Evolutionary conservation across 2,888 invertebrate genomes (phyloP), one percentile per base, ranked within the genome.

Genomic region (Tinea trinotella): DNA sequence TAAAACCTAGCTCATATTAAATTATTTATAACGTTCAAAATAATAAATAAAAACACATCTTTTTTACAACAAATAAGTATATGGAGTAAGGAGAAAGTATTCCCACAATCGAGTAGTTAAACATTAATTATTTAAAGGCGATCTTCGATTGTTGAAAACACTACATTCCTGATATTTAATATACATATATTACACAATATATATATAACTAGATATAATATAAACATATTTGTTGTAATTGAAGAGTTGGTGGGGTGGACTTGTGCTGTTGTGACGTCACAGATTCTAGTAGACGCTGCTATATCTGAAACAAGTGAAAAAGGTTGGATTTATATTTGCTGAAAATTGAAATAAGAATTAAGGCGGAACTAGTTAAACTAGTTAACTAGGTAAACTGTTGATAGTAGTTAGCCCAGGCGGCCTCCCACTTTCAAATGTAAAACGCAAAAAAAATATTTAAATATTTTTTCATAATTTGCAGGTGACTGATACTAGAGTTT

Each of bases 271-370:
- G 46, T 4, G 4, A 19, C 18, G 46, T 9, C 10, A 9, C 7
- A 10, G 18, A 19, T 19, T 5, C 24, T 50, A 24, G 24, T 15
- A 20, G n/a, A 15, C 50, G 24, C 24, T 50, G 50, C 24, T 24
- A 12, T 15, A 50, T 24, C 50, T 50, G 50, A 24, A 50, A 50
- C 50, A 50, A 50, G 1, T 12, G 50, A 50, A 13, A 50, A 24
- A n/a, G n/a, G n/a, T n/a, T n/a, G n/a, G n/a, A n/a, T n/a, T n/a
- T n/a, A n/a, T n/a, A n/a, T n/a, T n/a, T n/a, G n/a, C n/a, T n/a
- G n/a, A n/a, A n/a, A n/a, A n/a, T n/a, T n/a, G n/a, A n/a, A n/a
- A n/a, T n/a, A n/a, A n/a, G n/a, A n/a, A n/a, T n/a, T n/a, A n/a
- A n/a, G n/a, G n/a, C n/a, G n/a, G n/a, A n/a, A n/a, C n/a, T n/a